phyloP scores from a whole-genome alignment of 2,113 vertebrate species.

The Marcusenius ussheri region DNA sequence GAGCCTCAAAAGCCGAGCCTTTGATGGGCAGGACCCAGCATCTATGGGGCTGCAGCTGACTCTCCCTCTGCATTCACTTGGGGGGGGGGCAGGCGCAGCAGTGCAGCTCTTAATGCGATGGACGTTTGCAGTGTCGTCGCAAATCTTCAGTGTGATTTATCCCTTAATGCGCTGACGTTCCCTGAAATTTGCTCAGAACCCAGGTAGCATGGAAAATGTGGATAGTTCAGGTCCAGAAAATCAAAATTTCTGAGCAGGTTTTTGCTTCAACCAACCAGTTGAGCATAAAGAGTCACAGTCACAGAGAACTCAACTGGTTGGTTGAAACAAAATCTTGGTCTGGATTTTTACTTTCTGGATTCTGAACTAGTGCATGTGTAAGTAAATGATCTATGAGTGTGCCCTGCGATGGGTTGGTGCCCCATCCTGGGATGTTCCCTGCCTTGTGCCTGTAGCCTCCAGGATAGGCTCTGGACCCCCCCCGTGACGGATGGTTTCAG shows the following conservation, averaged over 20 bases:
- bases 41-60: neutral
- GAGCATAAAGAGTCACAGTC: neutral
- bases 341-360: neutral
- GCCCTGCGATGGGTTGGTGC: too few species aligned
- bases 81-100: neutral
- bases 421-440: too few species aligned
- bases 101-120: neutral
- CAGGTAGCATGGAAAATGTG: neutral
- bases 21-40: neutral
- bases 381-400: too few species aligned
- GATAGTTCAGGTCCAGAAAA: neutral
- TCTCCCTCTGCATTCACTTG: neutral
- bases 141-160: neutral
- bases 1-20: neutral
- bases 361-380: too few species aligned
- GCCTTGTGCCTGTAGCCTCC: too few species aligned
- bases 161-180: neutral
- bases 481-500: too few species aligned
- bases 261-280: neutral
- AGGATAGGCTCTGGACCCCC: too few species aligned
- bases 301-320: neutral
- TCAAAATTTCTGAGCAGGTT: neutral
- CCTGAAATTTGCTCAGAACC: neutral
- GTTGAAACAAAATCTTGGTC: neutral
- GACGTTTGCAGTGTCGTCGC: neutral